Percentiles rank a stretch among this genome's conserved stretches.
Evolutionary conservation across 2,113 vertebrate species (phyloP).

Genomic region (Onychorhynchus coronatus): DNA sequence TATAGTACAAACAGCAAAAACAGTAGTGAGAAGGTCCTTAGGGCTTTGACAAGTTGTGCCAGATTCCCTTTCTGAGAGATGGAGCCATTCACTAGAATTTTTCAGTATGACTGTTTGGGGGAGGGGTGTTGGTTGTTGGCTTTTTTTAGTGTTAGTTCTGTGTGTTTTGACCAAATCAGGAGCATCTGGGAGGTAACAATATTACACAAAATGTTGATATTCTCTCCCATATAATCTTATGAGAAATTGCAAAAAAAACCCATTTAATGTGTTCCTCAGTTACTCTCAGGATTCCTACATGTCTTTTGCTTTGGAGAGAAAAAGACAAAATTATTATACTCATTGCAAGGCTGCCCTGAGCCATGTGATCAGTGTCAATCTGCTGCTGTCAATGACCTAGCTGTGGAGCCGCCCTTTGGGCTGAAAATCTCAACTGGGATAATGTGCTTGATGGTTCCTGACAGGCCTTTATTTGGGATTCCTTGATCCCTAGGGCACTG

Average conservation of each 20-base stretch:
- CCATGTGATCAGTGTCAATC: neutral
- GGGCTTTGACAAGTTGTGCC: neutral
- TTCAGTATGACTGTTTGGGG: neutral
- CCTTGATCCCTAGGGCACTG: neutral
- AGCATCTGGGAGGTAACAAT: neutral
- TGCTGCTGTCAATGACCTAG: neutral
- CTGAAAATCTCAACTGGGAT: constrained; percentile 9
- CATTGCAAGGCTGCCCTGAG: neutral
- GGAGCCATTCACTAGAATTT: neutral
- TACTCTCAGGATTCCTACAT: neutral
- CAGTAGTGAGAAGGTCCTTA: constrained; percentile 12
- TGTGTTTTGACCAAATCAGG: neutral
- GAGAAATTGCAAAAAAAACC: neutral
- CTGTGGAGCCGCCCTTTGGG: constrained; percentile 21
- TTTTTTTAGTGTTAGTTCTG: neutral
- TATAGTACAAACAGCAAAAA: neutral
- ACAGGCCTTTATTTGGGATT: constrained; percentile 19
- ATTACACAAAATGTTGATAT: neutral
- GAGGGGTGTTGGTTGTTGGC: neutral
- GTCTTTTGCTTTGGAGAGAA: neutral
- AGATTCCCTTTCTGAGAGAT: neutral
- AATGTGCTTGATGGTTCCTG: constrained; percentile 28
- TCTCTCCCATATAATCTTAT: neutral
- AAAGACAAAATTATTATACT: neutral
- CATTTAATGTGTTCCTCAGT: neutral